These are phyloP conservation scores for Cydia splendana DNA, from an alignment of 1,140 invertebrate genomes.

Conservation along the genomic window DNA sequence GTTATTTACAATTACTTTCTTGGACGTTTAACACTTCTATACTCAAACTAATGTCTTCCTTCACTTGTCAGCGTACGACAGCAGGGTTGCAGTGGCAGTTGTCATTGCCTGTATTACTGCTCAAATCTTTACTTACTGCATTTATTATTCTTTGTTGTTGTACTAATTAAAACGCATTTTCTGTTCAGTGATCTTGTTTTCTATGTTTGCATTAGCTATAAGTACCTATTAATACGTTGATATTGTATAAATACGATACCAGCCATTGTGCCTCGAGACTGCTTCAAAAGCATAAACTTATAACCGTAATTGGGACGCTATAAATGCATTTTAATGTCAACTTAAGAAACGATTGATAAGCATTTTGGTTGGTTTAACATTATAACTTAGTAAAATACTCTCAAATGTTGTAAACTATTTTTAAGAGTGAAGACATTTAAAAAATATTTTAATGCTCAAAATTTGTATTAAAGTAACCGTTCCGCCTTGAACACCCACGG, in stretches of 20 bases:
- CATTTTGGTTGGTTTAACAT: constrained; percentile 14
- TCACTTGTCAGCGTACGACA: not conserved
- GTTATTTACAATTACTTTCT: constrained; percentile 18
- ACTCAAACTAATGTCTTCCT: not conserved
- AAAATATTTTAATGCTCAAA: constrained; percentile 24
- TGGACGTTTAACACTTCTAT: not conserved
- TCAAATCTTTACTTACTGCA: not conserved
- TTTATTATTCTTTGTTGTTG: not conserved
- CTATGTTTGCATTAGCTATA: constrained; percentile 2
- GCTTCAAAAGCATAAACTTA: constrained; percentile 13
- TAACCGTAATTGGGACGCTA: not conserved
- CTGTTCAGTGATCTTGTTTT: no score
- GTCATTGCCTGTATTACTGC: not conserved
- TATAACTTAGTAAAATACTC: not conserved
- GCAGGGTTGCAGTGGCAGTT: not conserved
- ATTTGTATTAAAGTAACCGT: constrained; percentile 10
- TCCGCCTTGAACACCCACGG: constrained; percentile 16
- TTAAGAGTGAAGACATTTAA: constrained; percentile 5
- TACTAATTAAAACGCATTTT: constrained; percentile 2
- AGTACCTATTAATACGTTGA: not conserved
- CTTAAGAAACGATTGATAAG: not conserved
- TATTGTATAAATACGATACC: constrained; percentile 24
- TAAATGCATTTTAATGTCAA: not conserved
- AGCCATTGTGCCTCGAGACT: constrained; percentile 10
- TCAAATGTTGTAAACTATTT: not conserved